Percentiles rank a stretch among this genome's conserved stretches.
Conservation (phyloP, 2,113 vertebrate genomes). For the Arothron firmamentum region DNA sequence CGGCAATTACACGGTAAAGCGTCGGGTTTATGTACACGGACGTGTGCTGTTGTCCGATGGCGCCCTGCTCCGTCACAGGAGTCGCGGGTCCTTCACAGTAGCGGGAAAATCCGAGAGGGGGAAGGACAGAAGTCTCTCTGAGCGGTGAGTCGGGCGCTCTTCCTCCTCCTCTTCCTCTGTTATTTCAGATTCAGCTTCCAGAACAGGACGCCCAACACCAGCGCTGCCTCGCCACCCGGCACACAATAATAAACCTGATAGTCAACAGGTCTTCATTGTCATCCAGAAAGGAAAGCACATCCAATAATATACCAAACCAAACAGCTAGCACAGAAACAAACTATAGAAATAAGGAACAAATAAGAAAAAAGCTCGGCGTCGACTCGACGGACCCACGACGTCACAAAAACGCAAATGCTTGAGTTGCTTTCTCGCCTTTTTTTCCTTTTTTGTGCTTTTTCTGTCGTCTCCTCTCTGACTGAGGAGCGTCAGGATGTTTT, state of each 20-base stretch:
- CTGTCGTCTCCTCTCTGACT: constrained; percentile 48
- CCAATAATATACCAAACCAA: constrained; percentile 63
- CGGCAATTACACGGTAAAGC: constrained; percentile 71
- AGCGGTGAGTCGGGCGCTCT: constrained; percentile 20
- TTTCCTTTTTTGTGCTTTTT: constrained; percentile 68
- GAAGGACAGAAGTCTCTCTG: constrained; percentile 16
- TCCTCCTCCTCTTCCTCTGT: constrained; percentile 9
- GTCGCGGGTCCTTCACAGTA: constrained; percentile 57
- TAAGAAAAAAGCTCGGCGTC: constrained; percentile 56
- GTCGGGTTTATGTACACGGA: constrained; percentile 69
- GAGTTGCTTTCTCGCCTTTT: constrained; percentile 37
- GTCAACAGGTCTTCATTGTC: constrained; percentile 55
- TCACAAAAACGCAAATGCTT: constrained; percentile 61
- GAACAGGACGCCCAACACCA: constrained; percentile 55
- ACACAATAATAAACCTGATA: constrained; percentile 43
- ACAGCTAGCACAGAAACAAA: constrained; percentile 68
- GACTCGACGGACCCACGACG: constrained; percentile 63
- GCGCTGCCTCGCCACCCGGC: constrained; percentile 45
- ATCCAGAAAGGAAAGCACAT: constrained; percentile 58
- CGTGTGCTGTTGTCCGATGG: constrained; percentile 57
- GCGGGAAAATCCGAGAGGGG: constrained; percentile 42
- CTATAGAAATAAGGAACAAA: constrained; percentile 61
- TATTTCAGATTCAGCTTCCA: constrained; percentile 30
- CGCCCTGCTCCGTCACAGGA: constrained; percentile 26
- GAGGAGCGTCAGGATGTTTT: constrained; percentile 20